phyloP scores from a whole-genome alignment of 2,888 invertebrate genomes.

The Rhingia rostrata region DNA sequence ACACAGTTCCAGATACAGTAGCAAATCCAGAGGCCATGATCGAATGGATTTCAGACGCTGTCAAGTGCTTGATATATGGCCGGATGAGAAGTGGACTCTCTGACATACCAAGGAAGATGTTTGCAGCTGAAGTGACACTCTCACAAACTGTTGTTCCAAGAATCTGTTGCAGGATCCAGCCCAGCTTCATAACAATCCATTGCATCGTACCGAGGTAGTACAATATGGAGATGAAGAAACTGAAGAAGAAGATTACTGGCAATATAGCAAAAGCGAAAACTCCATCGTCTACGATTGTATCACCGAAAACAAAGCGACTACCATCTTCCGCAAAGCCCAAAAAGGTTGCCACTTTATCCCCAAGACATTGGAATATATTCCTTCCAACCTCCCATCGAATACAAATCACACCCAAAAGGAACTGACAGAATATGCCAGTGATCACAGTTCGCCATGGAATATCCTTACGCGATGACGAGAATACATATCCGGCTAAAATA shows the following conservation, averaged over 20 bases:
- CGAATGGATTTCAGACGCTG: conserved; percentile 95
- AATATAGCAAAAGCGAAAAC: conserved; percentile 95
- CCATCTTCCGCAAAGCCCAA: conserved; percentile 91
- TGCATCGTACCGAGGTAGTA: conserved; percentile 96
- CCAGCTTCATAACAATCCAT: conserved; percentile 91
- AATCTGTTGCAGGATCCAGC: conserved; percentile 88
- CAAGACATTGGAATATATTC: conserved; percentile 85
- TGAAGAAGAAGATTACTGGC: conserved; percentile 96
- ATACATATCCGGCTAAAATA: conserved; percentile 86
- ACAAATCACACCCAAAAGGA: conserved; percentile 91
- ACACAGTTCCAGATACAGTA: conserved; percentile 95
- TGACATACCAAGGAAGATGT: conserved; percentile 96
- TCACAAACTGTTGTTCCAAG: conserved; percentile 96
- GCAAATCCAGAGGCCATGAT: conserved; percentile 97
- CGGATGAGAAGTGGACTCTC: conserved; percentile 95
- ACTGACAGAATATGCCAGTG: conserved; percentile 92
- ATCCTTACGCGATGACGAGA: conserved; percentile 86
- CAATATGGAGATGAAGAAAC: conserved; percentile 93
- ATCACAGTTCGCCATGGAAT: conserved; percentile 92
- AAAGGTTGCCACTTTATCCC: conserved; percentile 88
- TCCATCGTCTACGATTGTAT: conserved; percentile 85
- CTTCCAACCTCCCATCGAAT: conserved; percentile 93
- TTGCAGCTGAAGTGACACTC: conserved; percentile 95
- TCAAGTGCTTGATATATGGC: conserved; percentile 92
- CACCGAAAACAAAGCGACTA: conserved; percentile 92